phyloP scores from a whole-genome alignment of 2,888 invertebrate genomes.

The Rugalucina vietnamica region DNA sequence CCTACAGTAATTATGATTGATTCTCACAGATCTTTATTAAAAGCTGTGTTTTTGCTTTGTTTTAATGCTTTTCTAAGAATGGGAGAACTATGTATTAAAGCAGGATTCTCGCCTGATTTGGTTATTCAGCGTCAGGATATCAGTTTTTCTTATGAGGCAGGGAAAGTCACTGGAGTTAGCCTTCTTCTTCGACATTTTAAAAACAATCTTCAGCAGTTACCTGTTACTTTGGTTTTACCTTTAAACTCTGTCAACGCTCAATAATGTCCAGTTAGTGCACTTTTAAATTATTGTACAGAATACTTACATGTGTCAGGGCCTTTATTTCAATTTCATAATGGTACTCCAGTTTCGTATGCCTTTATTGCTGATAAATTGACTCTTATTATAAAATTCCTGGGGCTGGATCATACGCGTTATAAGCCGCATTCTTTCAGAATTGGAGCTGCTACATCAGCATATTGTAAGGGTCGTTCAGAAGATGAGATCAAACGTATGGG shows the following conservation, averaged over 20 bases:
- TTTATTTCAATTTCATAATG: background rate
- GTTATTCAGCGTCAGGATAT: background rate
- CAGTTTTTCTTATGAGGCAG: background rate
- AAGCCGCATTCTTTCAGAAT: background rate
- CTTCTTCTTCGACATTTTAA: background rate
- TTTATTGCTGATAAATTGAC: background rate
- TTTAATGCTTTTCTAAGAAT: background rate
- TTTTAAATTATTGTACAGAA: background rate
- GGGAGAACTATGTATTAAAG: background rate
- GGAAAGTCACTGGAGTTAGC: background rate
- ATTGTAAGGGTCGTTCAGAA: background rate
- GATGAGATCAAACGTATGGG: background rate
- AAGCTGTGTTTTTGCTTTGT: background rate
- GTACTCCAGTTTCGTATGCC: background rate
- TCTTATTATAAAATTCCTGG: background rate
- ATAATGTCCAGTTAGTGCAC: background rate
- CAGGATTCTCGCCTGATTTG: background rate
- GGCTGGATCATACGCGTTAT: background rate
- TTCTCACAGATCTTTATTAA: background rate
- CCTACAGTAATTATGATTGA: background rate
- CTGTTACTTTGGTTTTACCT: background rate
- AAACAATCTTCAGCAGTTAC: background rate
- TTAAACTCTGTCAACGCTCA: background rate
- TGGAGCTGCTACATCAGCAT: background rate
- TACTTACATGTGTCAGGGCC: background rate